phyloP scores from a whole-genome alignment of 2,888 invertebrate genomes.

The Microctonus brassicae region DNA sequence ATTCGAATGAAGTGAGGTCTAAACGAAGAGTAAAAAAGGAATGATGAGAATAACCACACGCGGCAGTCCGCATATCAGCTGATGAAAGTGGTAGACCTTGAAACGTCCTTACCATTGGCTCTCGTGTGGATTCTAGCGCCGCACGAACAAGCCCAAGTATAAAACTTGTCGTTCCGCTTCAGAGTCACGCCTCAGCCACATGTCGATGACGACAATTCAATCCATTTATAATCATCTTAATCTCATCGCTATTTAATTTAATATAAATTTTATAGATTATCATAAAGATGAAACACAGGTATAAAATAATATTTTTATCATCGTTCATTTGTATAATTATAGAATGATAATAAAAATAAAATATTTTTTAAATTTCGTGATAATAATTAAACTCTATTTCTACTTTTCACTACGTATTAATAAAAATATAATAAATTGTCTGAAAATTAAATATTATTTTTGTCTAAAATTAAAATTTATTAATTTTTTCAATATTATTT shows the following conservation, averaged over 20 bases:
- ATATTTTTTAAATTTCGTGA: too few relatives aligned
- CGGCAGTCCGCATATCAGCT: slow-evolving; percentile 42
- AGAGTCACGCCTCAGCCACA: slow-evolving; percentile 17
- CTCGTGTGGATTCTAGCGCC: slow-evolving; percentile 6
- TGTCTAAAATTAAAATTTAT: too few relatives aligned
- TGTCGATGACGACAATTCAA: slow-evolving; percentile 10
- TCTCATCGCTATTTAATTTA: slow-evolving; percentile 2
- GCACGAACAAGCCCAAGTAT: not conserved
- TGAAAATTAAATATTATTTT: too few relatives aligned
- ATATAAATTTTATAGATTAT: slow-evolving; percentile 6
- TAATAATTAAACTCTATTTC: too few relatives aligned
- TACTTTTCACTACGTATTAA: too few relatives aligned
- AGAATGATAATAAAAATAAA: too few relatives aligned
- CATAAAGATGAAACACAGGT: not conserved
- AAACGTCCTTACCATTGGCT: slow-evolving; percentile 44
- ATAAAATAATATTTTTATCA: too few relatives aligned
- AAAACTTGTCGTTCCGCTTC: slow-evolving; percentile 31
- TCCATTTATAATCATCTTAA: not conserved
- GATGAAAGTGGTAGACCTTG: slow-evolving; percentile 50
- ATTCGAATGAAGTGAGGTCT: too few relatives aligned
- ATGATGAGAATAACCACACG: slow-evolving; percentile 18
- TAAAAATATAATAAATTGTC: too few relatives aligned
- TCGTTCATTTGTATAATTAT: too few relatives aligned
- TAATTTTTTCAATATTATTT: too few relatives aligned
- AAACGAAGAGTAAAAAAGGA: not conserved